Conservation (phyloP, 2,888 invertebrate genomes). For the Dugesia japonica region DNA sequence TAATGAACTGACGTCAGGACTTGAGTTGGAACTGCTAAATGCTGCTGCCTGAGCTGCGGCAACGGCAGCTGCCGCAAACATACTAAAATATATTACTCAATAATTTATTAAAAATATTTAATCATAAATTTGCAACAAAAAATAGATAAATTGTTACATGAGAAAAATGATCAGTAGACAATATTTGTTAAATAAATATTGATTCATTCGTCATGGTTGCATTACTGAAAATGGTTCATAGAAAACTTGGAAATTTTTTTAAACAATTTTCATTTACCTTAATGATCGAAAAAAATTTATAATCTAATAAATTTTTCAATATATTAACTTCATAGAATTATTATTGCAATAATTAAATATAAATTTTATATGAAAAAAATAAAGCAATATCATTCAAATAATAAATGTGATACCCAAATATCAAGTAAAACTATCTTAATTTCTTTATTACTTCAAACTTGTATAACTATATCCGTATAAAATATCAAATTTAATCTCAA, state of each 20-base stretch:
- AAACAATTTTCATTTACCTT: neutral
- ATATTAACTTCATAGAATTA: no score
- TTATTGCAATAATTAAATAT: no score
- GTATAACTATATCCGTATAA: no score
- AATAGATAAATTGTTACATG: neutral
- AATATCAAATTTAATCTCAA: no score
- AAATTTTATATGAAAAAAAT: no score
- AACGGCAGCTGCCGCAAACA: constrained; percentile 13
- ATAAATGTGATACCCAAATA: no score
- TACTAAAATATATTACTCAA: neutral
- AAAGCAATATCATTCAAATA: no score
- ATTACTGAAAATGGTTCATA: neutral
- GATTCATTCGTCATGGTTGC: neutral
- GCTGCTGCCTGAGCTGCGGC: constrained; percentile 3
- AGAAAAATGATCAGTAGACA: neutral
- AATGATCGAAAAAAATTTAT: neutral
- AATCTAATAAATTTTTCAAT: neutral
- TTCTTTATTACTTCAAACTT: no score
- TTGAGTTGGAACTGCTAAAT: constrained; percentile 16
- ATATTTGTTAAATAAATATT: constrained; percentile 15
- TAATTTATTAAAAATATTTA: neutral
- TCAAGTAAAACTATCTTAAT: no score
- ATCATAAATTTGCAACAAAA: neutral
- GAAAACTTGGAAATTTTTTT: neutral
- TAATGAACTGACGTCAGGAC: neutral